Evolutionary conservation across 2,797 vertebrate genomes (phyloP).

Genomic region (Darevskia nairensis): DNA sequence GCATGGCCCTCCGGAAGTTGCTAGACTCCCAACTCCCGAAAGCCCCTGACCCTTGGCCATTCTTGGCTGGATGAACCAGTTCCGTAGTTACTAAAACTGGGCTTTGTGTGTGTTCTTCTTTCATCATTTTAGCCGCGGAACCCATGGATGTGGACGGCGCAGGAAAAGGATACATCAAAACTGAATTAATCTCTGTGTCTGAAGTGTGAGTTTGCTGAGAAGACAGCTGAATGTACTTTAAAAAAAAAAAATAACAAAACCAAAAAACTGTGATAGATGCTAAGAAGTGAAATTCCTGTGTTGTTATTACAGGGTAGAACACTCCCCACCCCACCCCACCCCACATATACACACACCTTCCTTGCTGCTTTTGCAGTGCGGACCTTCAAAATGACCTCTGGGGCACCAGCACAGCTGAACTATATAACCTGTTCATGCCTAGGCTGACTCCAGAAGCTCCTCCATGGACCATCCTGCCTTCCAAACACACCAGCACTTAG

Average conservation of each 20-base stretch:
- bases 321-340: neutral
- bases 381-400: neutral
- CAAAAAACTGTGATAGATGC: conserved; percentile 34
- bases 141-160: conserved; percentile 91
- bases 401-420: neutral
- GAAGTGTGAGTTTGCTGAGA: conserved; percentile 89
- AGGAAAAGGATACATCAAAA: conserved; percentile 91
- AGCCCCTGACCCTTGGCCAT: no score
- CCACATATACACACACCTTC: neutral
- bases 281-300: neutral
- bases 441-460: conserved; percentile 9
- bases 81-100: neutral
- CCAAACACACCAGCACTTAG: no score
- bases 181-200: conserved; percentile 95
- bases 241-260: no score
- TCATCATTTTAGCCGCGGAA: conserved; percentile 81
- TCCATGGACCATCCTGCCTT: neutral
- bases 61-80: neutral
- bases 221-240: conserved; percentile 24
- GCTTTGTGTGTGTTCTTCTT: neutral
- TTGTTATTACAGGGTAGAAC: neutral
- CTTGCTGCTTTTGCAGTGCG: neutral
- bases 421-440: neutral
- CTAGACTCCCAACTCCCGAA: no score
- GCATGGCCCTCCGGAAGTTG: neutral